Percentiles rank a stretch among this genome's conserved stretches.
Conservation (phyloP, 2,888 invertebrate species). For the Mechanitis messenoides region DNA sequence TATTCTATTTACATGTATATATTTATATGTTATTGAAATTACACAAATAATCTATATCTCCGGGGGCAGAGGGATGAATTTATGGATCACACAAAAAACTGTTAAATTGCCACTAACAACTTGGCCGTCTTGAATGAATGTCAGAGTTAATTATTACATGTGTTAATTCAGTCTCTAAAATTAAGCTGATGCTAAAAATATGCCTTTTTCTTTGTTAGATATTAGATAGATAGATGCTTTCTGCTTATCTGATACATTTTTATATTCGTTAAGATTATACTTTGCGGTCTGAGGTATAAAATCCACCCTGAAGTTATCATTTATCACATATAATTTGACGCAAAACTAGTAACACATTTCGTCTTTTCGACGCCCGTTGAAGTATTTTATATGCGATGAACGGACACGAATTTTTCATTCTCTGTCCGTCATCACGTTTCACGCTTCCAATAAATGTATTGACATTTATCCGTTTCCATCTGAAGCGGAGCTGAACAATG, state of each 20-base stretch:
- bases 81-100: too few species aligned
- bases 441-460: conserved; percentile 18
- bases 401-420: conserved; percentile 27
- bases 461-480: conserved; percentile 17
- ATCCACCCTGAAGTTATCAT: conserved; percentile 51
- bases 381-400: conserved; percentile 38
- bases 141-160: too few species aligned
- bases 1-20: too few species aligned
- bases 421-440: conserved; percentile 20
- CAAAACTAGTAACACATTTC: conserved; percentile 54
- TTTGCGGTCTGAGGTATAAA: conserved; percentile 45
- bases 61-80: too few species aligned
- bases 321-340: conserved; percentile 60
- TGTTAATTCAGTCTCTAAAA: too few species aligned
- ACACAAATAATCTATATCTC: too few species aligned
- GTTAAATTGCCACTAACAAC: too few species aligned
- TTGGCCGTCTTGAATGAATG: too few species aligned
- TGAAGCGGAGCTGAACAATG: conserved; percentile 1
- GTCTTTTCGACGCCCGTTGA: conserved; percentile 48
- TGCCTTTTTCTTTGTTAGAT: not conserved
- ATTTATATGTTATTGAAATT: too few species aligned
- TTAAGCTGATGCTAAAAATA: not conserved
- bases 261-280: conserved; percentile 21
- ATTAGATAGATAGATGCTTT: too few species aligned
- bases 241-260: conserved; percentile 4